Evolutionary conservation across 2,888 invertebrate genomes (phyloP).

Genomic region (Linnaemya vulpina): DNA sequence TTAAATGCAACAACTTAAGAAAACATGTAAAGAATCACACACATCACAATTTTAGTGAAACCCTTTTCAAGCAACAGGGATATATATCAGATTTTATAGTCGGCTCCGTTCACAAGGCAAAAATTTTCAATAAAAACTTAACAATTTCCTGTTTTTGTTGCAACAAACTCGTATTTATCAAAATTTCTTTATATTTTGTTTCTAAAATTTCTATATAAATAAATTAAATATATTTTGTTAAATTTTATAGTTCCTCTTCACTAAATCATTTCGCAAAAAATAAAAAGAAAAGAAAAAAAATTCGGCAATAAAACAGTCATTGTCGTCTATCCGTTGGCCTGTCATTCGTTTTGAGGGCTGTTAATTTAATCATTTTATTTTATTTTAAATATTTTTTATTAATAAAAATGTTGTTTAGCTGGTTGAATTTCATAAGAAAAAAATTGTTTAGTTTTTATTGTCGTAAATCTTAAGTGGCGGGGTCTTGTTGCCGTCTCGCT

Average conservation of each 20-base stretch:
- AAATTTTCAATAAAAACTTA: background rate
- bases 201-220: background rate
- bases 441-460: conserved; percentile 4
- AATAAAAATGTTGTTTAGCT: conserved; percentile 46
- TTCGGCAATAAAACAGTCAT: conserved; percentile 31
- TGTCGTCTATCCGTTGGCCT: background rate
- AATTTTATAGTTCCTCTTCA: conserved; percentile 35
- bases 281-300: background rate
- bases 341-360: background rate
- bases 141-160: background rate
- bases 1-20: too few relatives aligned
- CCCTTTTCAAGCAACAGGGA: too few relatives aligned
- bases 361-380: conserved; percentile 27
- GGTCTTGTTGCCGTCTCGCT: conserved; percentile 34
- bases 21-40: too few relatives aligned
- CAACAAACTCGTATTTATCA: background rate
- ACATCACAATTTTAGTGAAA: too few relatives aligned
- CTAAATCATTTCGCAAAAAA: conserved; percentile 34
- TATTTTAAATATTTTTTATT: conserved; percentile 49
- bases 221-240: conserved; percentile 20
- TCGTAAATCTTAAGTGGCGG: background rate
- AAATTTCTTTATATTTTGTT: background rate
- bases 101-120: too few relatives aligned
- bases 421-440: conserved; percentile 14
- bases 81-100: too few relatives aligned